Conservation (phyloP, 2,113 vertebrate genomes). For the Podarcis cretensis region DNA sequence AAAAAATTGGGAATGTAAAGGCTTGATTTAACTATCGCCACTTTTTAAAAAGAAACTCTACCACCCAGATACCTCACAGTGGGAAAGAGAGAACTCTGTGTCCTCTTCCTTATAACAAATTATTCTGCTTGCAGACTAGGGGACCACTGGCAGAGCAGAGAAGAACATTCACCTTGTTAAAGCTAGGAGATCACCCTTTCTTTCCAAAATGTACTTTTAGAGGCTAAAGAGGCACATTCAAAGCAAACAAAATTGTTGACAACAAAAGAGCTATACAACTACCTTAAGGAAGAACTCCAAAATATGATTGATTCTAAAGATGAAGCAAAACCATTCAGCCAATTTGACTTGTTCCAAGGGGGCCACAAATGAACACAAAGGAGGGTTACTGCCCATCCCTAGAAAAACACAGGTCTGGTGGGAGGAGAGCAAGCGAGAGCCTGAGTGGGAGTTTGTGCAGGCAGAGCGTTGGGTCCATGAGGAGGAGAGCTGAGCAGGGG, state of each 20-base stretch:
- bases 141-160: conserved; percentile 15
- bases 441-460: too few relatives aligned
- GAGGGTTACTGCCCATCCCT: too few relatives aligned
- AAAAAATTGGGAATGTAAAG: conserved; percentile 58
- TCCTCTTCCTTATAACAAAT: conserved; percentile 18
- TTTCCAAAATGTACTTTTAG: conserved; percentile 47
- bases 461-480: too few relatives aligned
- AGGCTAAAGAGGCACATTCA: conserved; percentile 42
- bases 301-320: background rate
- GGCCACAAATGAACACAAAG: background rate
- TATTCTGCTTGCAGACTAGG: background rate
- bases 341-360: background rate
- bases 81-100: conserved; percentile 17
- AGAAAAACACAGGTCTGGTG: too few relatives aligned
- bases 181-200: conserved; percentile 42
- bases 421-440: too few relatives aligned
- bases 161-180: conserved; percentile 21
- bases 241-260: conserved; percentile 21
- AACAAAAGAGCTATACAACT: conserved; percentile 31
- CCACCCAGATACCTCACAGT: conserved; percentile 33
- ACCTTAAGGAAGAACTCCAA: conserved; percentile 34
- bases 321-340: background rate
- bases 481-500: too few relatives aligned
- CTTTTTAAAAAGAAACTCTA: conserved; percentile 9
- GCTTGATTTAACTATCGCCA: conserved; percentile 32